phyloP scores from a whole-genome alignment of 2,797 vertebrate species.

The Acestrorhynchus altus region DNA sequence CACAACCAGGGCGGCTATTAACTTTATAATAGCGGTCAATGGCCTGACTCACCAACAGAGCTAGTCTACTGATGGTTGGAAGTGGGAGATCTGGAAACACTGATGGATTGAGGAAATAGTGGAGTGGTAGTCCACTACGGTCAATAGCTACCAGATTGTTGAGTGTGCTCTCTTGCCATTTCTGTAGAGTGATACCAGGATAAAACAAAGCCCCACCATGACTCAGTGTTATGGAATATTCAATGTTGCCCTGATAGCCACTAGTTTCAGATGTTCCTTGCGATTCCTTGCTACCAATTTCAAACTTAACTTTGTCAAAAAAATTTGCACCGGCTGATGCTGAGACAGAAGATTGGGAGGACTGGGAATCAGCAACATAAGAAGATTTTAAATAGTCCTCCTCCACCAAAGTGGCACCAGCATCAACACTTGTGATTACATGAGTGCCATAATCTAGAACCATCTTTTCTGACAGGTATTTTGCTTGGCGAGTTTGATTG shows the following conservation, averaged over 20 bases:
- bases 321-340: conserved; percentile 78
- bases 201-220: conserved; percentile 84
- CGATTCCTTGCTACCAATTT: conserved; percentile 51
- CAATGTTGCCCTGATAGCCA: conserved; percentile 82
- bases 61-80: conserved; percentile 80
- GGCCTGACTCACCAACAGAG: conserved; percentile 73
- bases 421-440: conserved; percentile 82
- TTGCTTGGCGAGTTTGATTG: conserved; percentile 84
- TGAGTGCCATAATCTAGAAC: conserved; percentile 90
- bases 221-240: conserved; percentile 83
- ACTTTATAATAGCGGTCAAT: conserved; percentile 82
- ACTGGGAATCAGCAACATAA: conserved; percentile 75
- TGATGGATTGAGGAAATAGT: conserved; percentile 79
- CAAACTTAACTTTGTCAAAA: conserved; percentile 74
- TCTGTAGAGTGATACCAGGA: conserved; percentile 89
- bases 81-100: conserved; percentile 81
- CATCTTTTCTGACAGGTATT: conserved; percentile 86
- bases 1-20: conserved; percentile 87
- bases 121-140: conserved; percentile 82
- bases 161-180: conserved; percentile 85
- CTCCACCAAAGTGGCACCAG: conserved; percentile 81
- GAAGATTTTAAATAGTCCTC: conserved; percentile 86
- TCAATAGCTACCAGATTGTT: conserved; percentile 91
- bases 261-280: conserved; percentile 64
- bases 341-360: conserved; percentile 64